Base-by-base conservation (phyloP, 2,888 invertebrate species). In the Frankliniella intonsa region DNA sequence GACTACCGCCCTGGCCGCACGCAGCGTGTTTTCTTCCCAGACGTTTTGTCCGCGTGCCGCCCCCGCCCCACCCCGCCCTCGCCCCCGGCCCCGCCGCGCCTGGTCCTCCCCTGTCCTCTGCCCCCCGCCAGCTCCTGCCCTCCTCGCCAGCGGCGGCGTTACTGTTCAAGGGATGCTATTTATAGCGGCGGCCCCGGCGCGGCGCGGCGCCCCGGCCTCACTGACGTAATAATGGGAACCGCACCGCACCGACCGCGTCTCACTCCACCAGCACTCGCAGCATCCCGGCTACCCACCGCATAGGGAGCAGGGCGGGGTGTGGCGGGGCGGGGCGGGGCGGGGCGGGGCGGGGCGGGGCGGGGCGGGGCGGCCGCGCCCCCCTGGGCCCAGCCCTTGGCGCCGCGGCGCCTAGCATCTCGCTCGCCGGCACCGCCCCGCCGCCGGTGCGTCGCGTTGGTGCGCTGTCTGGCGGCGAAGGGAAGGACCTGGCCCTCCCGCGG, bases 151-250 rank as follows among this genome's bases (percentile, higher is more conserved):
- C 69, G 69, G 10, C 69, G 69, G 22, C 69, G 69, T 76, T 22
- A 76, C 69, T 76, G 69, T 76, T 76, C 69, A 76, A 76, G 69
- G 25, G 69, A 76, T 22, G 69, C 69, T 76, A 76, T 76, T 22
- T 22, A 25, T 76, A 76, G 62, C 19, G 62, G 62, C 14, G 17
- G 62, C 69, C 22, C 69, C 9, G 25, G 9, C 69, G 12, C 25
- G 55, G 55, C 69, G 38, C 38, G 3, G 3, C 38, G 38, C 38
- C 38, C 38, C 38, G 38, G 38, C 38, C 69, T 25, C 69, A 76
- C 69, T 76, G 69, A 76, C 69, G 69, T 76, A 76, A 76, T 76
- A 76, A 76, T 76, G 69, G 69, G 25, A 76, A 76, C 14, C 55
- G 12, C 55, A 38, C 38, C 38, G 38, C 38, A 5, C 5, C 38